Evolutionary conservation across 1,140 invertebrate genomes (phyloP), one percentile per base, ranked within the genome.

Genomic region (Eupeodes corollae): DNA sequence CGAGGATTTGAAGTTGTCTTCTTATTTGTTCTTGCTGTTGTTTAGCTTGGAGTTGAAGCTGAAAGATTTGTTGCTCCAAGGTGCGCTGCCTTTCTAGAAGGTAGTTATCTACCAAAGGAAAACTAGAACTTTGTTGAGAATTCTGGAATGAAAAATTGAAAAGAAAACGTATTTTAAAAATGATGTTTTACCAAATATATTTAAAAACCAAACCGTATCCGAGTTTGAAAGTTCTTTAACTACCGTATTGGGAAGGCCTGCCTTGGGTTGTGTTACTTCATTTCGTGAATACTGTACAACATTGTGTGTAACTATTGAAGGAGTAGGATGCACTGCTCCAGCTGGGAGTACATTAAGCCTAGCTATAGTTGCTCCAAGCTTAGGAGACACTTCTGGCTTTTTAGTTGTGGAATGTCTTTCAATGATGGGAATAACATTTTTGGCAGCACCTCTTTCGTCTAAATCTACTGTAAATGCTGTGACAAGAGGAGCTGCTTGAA

Each of bases 381-480:
- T 38, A 26, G 40, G 8, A 26, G 13, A 9, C 8, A 15, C 10
- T 15, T 15, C 35, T 14, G 45, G 34, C 44, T 31, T 41, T 37
- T 42, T 26, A 8, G 21, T 26, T 26, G 21, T 33, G 54, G 54
- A 42, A n/a, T 55, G 49, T 21, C 63, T 66, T 47, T 70, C 68
- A 51, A 71, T 73, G 44, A 84, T 75, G 2, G 86, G 84, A 45
- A 86, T 80, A 2, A 88, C 82, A 58, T 79, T 84, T 50, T 82
- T 81, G 0, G 85, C 83, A 14, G 81, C 57, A 1, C 86, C 86
- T 26, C 73, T 72, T 42, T 80, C 82, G 56, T 89, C 85, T 61
- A 88, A 81, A 53, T 88, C 83, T 2, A 89, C 82, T 0, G 86
- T 88, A 55, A 89, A 89, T 1, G 86, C 85, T 1, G 84, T 83